Percentiles rank a stretch among this genome's conserved stretches.
Evolutionary conservation across 2,888 invertebrate species (phyloP).

Genomic region (Halictus ligatus): DNA sequence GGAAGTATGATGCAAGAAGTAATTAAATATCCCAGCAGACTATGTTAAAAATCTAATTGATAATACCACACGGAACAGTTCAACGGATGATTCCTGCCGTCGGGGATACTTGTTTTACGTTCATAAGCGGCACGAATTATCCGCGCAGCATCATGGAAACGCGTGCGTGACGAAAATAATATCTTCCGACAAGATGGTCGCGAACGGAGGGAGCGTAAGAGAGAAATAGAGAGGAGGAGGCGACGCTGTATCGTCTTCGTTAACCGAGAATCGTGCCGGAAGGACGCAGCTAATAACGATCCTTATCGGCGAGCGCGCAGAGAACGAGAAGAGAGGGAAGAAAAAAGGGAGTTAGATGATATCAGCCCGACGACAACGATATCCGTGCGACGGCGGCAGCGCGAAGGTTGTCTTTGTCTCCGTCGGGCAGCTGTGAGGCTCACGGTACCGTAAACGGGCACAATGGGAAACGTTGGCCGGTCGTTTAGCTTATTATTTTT

Average conservation of each 20-base stretch:
- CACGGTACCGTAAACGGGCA: constrained; percentile 30
- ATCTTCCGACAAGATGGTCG: constrained; percentile 11
- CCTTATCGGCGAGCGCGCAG: constrained; percentile 30
- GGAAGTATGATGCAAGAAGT: no score
- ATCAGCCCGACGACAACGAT: constrained; percentile 41
- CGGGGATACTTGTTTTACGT: neutral
- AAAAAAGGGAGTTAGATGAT: constrained; percentile 46
- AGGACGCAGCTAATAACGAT: constrained; percentile 57
- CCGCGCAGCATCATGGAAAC: neutral
- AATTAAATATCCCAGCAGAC: no score
- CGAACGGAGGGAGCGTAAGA: neutral
- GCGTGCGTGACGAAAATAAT: constrained; percentile 29
- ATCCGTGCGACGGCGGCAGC: constrained; percentile 35
- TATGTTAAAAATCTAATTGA: neutral
- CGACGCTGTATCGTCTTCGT: constrained; percentile 26
- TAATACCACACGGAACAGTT: neutral
- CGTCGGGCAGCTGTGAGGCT: constrained; percentile 9
- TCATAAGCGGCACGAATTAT: neutral
- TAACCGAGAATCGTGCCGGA: constrained; percentile 44
- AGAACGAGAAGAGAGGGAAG: neutral
- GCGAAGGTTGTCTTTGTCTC: constrained; percentile 37
- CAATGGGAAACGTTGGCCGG: constrained; percentile 38
- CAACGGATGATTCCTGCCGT: neutral
- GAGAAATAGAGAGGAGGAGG: neutral
- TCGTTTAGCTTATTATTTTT: constrained; percentile 8